These are phyloP conservation scores for Stomatorhinus ivindoensis DNA, from an alignment of 2,113 vertebrate species.

Conservation along the genomic window DNA sequence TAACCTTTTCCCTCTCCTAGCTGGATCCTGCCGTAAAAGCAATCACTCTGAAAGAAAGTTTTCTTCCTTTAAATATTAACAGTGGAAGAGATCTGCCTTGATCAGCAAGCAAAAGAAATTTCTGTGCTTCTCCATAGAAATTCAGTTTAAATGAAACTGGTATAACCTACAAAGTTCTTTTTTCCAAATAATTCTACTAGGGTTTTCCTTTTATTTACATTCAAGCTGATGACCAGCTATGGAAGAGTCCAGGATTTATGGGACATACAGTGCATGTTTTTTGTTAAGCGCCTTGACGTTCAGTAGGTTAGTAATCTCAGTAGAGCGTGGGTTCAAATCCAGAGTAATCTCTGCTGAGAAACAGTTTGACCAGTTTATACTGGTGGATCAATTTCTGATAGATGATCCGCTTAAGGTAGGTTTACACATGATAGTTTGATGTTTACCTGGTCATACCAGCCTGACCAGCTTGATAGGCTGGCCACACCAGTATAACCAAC, in stretches of 20 bases:
- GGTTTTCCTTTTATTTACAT: not conserved
- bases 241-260: not conserved
- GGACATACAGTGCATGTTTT: not conserved
- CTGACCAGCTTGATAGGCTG: not conserved
- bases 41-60: slow-evolving; percentile 13
- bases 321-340: not conserved
- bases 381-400: not conserved
- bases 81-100: not conserved
- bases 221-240: not conserved
- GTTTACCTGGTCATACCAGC: not conserved
- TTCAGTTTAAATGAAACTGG: not conserved
- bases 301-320: not conserved
- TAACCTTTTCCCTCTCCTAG: slow-evolving; percentile 37
- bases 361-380: not conserved
- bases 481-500: not conserved
- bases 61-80: slow-evolving; percentile 15
- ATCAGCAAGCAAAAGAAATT: not conserved
- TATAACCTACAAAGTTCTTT: not conserved
- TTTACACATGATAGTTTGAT: not conserved
- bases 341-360: not conserved
- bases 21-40: slow-evolving; percentile 22
- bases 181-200: not conserved
- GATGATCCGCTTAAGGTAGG: not conserved
- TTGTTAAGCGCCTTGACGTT: not conserved
- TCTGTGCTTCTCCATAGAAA: not conserved